These are phyloP conservation scores for Limnephilus marmoratus DNA, from an alignment of 2,888 invertebrate species.

Conservation along the genomic window DNA sequence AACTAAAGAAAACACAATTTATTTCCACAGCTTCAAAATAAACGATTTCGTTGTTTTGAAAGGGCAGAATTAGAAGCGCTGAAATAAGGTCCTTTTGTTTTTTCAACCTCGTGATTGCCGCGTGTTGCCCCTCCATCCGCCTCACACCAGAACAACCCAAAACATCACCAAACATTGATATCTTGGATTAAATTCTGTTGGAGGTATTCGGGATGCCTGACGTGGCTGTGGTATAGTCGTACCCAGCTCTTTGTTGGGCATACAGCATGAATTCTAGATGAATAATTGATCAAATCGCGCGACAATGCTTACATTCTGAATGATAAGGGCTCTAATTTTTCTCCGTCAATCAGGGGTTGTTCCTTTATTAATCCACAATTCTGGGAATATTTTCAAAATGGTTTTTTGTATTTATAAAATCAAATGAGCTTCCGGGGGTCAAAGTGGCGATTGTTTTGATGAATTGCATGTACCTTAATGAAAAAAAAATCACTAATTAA, in stretches of 20 bases:
- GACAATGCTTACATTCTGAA: slow-evolving; percentile 53
- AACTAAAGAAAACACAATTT: slow-evolving; percentile 36
- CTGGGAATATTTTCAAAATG: slow-evolving; percentile 8
- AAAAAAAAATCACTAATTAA: no score
- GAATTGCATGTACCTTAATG: neutral
- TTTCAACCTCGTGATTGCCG: slow-evolving; percentile 36
- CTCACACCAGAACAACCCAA: neutral
- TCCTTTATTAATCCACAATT: slow-evolving; percentile 1
- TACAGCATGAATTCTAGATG: slow-evolving; percentile 45
- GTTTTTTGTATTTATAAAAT: neutral
- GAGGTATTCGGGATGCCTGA: neutral
- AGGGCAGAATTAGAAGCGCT: slow-evolving; percentile 29
- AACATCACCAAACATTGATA: neutral
- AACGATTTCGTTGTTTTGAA: slow-evolving; percentile 44
- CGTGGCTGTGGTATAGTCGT: neutral
- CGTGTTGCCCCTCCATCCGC: neutral
- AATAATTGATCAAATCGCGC: slow-evolving; percentile 56
- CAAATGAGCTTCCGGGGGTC: neutral
- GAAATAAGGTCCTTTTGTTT: slow-evolving; percentile 41
- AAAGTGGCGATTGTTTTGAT: neutral
- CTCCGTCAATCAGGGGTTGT: slow-evolving; percentile 40
- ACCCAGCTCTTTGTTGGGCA: neutral
- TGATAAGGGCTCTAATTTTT: slow-evolving; percentile 56
- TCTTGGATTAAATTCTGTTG: neutral
- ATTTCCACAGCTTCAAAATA: slow-evolving; percentile 30